These are phyloP conservation scores for Orchestia grillus DNA, from an alignment of 1,140 invertebrate genomes.

Conservation along the genomic window DNA sequence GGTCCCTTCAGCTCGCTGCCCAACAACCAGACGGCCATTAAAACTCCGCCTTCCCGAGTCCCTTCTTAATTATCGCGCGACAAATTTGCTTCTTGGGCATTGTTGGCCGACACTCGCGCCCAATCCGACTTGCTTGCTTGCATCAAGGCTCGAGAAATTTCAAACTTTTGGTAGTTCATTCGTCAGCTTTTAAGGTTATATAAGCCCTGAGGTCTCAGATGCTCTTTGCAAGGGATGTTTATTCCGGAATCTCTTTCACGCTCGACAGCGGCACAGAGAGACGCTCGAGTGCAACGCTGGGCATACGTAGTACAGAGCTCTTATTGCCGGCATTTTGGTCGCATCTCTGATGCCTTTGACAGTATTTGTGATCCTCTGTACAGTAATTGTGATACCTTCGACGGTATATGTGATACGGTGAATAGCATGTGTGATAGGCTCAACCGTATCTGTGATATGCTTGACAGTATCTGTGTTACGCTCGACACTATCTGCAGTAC, in stretches of 20 bases:
- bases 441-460: background rate
- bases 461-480: background rate
- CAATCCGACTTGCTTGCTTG: background rate
- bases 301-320: too few relatives aligned
- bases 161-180: background rate
- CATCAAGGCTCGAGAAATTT: background rate
- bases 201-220: background rate
- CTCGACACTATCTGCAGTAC: too few relatives aligned
- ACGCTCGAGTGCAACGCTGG: too few relatives aligned
- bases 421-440: too few relatives aligned
- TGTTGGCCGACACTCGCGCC: background rate
- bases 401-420: too few relatives aligned
- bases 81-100: slow-evolving; percentile 19
- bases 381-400: too few relatives aligned
- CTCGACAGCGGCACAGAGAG: background rate
- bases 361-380: too few relatives aligned
- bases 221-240: background rate
- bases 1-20: background rate
- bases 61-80: slow-evolving; percentile 25
- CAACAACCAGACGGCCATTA: slow-evolving; percentile 14
- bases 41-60: background rate
- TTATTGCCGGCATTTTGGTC: too few relatives aligned
- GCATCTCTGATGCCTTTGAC: too few relatives aligned
- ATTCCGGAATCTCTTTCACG: background rate
- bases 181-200: too few relatives aligned